Evolutionary conservation across 2,113 vertebrate species (phyloP), one percentile per base, ranked within the genome.

Genomic region (Pycnonotus jocosus): DNA sequence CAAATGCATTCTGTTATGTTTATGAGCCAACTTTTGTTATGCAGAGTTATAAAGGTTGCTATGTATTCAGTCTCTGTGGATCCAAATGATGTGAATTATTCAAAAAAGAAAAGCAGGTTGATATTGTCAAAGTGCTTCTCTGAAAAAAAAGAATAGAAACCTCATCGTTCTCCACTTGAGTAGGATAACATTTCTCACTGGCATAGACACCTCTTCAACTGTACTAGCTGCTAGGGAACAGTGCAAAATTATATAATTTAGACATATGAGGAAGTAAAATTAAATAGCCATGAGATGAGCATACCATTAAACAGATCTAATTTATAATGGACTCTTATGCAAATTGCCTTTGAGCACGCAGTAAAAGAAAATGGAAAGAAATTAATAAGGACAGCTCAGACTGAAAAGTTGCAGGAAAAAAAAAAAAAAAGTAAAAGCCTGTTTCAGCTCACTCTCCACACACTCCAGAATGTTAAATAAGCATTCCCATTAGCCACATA

Each of bases 261-360:
- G 90, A 91, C 38, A 21, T 83, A 88, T 3, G 1, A 93, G 90
- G 81, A 82, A 88, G 74, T 93, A 76, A 91, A 95, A 97, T 95
- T 94, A 95, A 95, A 94, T 91, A 93, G 91, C 90, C 94, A 94
- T 95, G 92, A 96, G 93, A 95, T 83, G 93, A 97, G 79, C 74
- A 54, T 69, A 44, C 78, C 58, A 84, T 97, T 93, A 92, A 92
- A 92, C n/a, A 91, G 93, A 94, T 94, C 78, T 95, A 69, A 91
- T 93, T 97, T 91, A 95, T 96, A 91, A 92, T 82, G 45, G 84
- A 48, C 84, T 95, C 78, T 96, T 96, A 95, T 77, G 90, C 92
- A 96, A 96, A 96, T 95, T 97, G 94, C 92, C 93, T 95, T 92
- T 96, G 92, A 97, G 95, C 96, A 44, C 54, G 96, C 40, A 81